Evolutionary conservation across 2,888 invertebrate genomes (phyloP).

Genomic region (Nomada hirtipes): DNA sequence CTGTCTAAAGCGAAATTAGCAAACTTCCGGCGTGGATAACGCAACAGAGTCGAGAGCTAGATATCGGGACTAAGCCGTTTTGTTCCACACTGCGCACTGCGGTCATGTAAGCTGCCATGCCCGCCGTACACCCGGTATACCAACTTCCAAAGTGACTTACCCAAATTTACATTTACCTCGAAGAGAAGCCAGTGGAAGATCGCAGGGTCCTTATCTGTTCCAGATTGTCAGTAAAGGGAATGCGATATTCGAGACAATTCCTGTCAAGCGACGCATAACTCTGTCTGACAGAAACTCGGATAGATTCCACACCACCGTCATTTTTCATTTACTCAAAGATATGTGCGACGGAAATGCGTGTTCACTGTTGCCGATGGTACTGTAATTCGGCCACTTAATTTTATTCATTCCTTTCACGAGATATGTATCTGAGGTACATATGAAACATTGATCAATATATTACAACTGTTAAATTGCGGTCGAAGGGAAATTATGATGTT

Average conservation of each 20-base stretch:
- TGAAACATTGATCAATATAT: background rate
- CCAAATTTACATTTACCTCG: conserved; percentile 72
- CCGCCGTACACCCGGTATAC: conserved; percentile 56
- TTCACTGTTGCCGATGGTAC: background rate
- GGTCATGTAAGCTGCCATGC: conserved; percentile 44
- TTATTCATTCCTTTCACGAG: background rate
- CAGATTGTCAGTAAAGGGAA: conserved; percentile 51
- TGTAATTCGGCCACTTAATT: background rate
- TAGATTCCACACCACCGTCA: background rate
- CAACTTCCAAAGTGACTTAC: conserved; percentile 74
- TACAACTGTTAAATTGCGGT: no score
- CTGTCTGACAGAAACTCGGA: conserved; percentile 11
- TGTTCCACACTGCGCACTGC: conserved; percentile 45
- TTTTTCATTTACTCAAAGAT: background rate
- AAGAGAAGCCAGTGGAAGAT: conserved; percentile 48
- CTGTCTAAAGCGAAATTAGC: conserved; percentile 56
- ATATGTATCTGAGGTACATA: no score
- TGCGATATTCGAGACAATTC: conserved; percentile 51
- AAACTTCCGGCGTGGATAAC: conserved; percentile 51
- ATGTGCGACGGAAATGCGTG: background rate
- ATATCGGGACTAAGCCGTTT: conserved; percentile 64
- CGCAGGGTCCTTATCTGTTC: conserved; percentile 50
- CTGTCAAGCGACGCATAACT: conserved; percentile 32
- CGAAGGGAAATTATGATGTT: background rate
- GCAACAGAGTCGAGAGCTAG: conserved; percentile 35